Percentiles rank a stretch among this genome's conserved stretches.
Conservation (phyloP, 2,888 invertebrate species). For the Biston stratarius region DNA sequence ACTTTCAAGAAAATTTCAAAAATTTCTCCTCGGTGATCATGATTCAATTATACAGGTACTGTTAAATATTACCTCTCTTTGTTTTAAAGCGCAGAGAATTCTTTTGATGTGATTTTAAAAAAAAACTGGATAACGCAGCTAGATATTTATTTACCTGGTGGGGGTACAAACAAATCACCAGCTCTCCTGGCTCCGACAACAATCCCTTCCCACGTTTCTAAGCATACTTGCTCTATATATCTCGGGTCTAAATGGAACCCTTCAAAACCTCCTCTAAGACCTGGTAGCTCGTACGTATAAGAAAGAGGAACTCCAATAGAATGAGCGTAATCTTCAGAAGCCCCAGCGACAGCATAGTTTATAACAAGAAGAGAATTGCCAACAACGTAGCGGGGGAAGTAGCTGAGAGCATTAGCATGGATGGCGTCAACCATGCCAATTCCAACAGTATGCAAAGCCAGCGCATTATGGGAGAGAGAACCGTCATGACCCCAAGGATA, state of each 20-base stretch:
- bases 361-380: slow-evolving; percentile 83
- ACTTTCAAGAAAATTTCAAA: too few relatives aligned
- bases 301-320: slow-evolving; percentile 84
- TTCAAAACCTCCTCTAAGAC: slow-evolving; percentile 66
- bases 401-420: slow-evolving; percentile 54
- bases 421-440: slow-evolving; percentile 75
- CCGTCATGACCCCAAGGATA: slow-evolving; percentile 90
- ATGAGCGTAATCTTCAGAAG: slow-evolving; percentile 89
- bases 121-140: background rate
- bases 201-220: slow-evolving; percentile 87
- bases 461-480: slow-evolving; percentile 77
- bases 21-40: background rate
- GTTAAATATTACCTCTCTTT: too few relatives aligned
- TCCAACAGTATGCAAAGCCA: slow-evolving; percentile 75
- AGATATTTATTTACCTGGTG: slow-evolving; percentile 1
- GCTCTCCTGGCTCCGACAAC: slow-evolving; percentile 77
- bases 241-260: slow-evolving; percentile 87
- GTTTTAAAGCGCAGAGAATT: too few relatives aligned
- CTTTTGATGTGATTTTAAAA: background rate
- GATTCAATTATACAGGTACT: background rate
- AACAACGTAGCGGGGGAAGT: slow-evolving; percentile 78
- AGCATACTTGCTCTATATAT: slow-evolving; percentile 84
- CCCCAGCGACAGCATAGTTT: slow-evolving; percentile 86
- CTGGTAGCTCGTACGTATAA: slow-evolving; percentile 89
- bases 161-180: slow-evolving; percentile 50